Evolutionary conservation across 1,140 invertebrate genomes (phyloP).

Genomic region (Drosophila sturtevanti): DNA sequence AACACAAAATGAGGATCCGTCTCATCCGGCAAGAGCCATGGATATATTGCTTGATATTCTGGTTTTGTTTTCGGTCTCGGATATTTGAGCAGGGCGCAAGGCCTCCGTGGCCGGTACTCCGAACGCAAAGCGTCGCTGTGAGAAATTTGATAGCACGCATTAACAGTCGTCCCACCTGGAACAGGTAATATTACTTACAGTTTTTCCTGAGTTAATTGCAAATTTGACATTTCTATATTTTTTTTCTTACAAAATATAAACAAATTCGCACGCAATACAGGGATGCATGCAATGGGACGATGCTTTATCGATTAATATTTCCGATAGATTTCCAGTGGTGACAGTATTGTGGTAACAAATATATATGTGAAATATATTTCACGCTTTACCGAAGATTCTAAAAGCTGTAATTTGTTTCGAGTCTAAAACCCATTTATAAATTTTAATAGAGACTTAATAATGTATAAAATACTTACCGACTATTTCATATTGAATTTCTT

Average conservation of each 20-base stretch:
- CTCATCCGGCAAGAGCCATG: conserved; percentile 67
- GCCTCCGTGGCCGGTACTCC: conserved; percentile 65
- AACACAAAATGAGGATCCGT: conserved; percentile 75
- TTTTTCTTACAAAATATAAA: conserved; percentile 64
- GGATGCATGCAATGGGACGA: background rate
- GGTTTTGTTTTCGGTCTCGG: conserved; percentile 71
- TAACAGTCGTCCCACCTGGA: too few species aligned
- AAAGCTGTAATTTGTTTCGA: too few species aligned
- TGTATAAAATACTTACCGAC: too few species aligned
- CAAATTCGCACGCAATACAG: conserved; percentile 42
- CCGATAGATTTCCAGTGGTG: background rate
- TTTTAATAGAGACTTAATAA: too few species aligned
- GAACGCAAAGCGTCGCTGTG: conserved; percentile 62
- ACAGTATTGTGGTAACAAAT: background rate
- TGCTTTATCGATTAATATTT: background rate
- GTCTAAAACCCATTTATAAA: too few species aligned
- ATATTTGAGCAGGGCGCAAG: conserved; percentile 64
- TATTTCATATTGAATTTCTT: too few species aligned
- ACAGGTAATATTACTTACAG: conserved; percentile 49
- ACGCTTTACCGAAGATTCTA: too few species aligned
- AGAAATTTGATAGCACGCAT: background rate
- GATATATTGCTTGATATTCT: conserved; percentile 65
- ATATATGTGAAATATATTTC: too few species aligned
- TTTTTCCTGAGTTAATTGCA: conserved; percentile 70
- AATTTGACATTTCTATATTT: conserved; percentile 53